phyloP scores from a whole-genome alignment of 2,113 vertebrate genomes.

The Cebidichthys violaceus region DNA sequence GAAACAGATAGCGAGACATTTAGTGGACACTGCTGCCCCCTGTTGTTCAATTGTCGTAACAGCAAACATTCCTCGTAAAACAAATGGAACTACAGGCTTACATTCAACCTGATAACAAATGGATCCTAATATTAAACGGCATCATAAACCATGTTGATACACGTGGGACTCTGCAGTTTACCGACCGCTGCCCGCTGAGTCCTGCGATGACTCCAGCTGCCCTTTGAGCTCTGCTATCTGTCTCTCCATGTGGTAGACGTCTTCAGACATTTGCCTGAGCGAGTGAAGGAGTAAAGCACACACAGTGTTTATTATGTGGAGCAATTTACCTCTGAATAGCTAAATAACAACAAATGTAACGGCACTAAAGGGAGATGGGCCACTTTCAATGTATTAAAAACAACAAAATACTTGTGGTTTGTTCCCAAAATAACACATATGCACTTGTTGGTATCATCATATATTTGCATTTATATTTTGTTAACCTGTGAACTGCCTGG shows the following conservation, averaged over 20 bases:
- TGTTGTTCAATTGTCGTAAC: conserved; percentile 45
- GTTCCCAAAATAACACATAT: not conserved
- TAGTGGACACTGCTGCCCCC: conserved; percentile 63
- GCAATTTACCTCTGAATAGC: not conserved
- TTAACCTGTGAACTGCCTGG: conserved; percentile 69
- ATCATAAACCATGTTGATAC: not conserved
- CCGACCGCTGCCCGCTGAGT: conserved; percentile 19
- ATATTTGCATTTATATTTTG: not conserved
- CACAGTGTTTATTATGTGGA: not conserved
- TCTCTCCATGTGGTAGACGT: conserved; percentile 73
- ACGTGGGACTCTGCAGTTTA: not conserved
- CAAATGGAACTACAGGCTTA: not conserved
- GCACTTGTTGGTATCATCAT: not conserved
- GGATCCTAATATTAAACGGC: too few species aligned
- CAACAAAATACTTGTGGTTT: not conserved
- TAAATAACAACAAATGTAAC: not conserved
- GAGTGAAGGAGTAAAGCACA: conserved; percentile 19
- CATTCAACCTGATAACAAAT: not conserved
- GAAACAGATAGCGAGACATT: conserved; percentile 4
- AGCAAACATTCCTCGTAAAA: not conserved
- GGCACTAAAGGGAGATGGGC: not conserved
- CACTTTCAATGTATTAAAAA: not conserved
- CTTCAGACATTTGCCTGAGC: conserved; percentile 63
- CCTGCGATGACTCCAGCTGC: conserved; percentile 48
- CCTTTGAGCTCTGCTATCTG: conserved; percentile 70